phyloP scores from a whole-genome alignment of 2,888 invertebrate genomes.

The Apoda limacodes region DNA sequence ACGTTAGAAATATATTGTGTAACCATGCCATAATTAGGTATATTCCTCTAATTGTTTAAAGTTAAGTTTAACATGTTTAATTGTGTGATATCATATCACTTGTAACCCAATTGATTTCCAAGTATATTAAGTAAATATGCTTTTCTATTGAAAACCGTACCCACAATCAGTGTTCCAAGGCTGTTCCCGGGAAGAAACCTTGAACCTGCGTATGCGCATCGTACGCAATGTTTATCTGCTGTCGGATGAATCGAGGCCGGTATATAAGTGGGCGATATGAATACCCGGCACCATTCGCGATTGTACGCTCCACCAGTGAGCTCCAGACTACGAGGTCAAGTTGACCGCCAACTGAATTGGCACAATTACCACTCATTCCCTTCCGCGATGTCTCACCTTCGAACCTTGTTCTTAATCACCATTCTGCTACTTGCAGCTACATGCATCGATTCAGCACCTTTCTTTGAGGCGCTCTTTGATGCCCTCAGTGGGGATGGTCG shows the following conservation, averaged over 20 bases:
- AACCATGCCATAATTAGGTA: too few species aligned
- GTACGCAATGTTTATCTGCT: constrained; percentile 37
- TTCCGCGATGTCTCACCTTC: constrained; percentile 54
- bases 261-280: constrained; percentile 55
- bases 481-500: constrained; percentile 49
- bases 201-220: constrained; percentile 50
- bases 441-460: constrained; percentile 41
- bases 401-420: constrained; percentile 27
- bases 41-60: too few species aligned
- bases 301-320: constrained; percentile 50
- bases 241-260: constrained; percentile 65
- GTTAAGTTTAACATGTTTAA: too few species aligned
- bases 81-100: too few species aligned
- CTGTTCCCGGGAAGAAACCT: constrained; percentile 55
- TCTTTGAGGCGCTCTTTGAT: constrained; percentile 61
- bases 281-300: constrained; percentile 63
- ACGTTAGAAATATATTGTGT: too few species aligned
- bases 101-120: too few species aligned
- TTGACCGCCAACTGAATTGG: constrained; percentile 58
- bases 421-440: constrained; percentile 30
- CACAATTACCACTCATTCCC: constrained; percentile 46
- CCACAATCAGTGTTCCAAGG: constrained; percentile 23
- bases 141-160: too few species aligned
- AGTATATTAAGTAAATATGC: too few species aligned
- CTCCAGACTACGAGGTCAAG: constrained; percentile 54